phyloP scores from a whole-genome alignment of 2,113 vertebrate species.

The Aix galericulata region DNA sequence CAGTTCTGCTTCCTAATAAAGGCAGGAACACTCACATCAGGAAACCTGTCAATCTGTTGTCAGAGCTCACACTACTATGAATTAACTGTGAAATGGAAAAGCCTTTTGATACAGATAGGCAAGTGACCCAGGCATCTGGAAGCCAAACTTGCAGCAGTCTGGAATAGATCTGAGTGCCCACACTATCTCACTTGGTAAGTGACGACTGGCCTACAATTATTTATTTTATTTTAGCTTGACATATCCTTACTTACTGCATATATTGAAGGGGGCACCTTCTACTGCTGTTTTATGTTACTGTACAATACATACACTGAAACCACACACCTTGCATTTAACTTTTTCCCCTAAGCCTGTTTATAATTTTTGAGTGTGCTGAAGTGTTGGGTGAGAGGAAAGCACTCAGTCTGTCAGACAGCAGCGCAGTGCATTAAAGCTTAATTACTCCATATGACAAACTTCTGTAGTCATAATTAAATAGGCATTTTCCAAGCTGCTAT shows the following conservation, averaged over 20 bases:
- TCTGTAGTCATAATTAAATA: not conserved
- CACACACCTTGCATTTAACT: not conserved
- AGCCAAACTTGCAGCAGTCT: not conserved
- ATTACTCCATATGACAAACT: not conserved
- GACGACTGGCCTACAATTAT: not conserved
- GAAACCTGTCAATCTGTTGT: not conserved
- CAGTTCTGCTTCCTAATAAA: not conserved
- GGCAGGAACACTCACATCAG: constrained; percentile 4
- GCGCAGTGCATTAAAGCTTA: not conserved
- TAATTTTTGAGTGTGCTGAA: not conserved
- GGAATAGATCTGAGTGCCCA: not conserved
- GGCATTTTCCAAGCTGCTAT: not conserved
- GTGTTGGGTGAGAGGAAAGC: not conserved
- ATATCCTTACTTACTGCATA: not conserved
- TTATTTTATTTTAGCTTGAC: not conserved
- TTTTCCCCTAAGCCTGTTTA: not conserved
- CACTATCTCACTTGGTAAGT: not conserved
- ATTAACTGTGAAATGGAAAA: constrained; percentile 10
- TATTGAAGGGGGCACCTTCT: not conserved
- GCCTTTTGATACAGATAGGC: not conserved
- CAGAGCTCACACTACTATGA: not conserved
- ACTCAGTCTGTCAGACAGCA: not conserved
- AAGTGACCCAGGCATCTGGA: not conserved
- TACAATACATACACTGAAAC: not conserved
- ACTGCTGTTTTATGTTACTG: not conserved